Evolutionary conservation across 2,797 vertebrate genomes (phyloP), one percentile per base, ranked within the genome.

Genomic region (Tenualosa thibaudeaui): DNA sequence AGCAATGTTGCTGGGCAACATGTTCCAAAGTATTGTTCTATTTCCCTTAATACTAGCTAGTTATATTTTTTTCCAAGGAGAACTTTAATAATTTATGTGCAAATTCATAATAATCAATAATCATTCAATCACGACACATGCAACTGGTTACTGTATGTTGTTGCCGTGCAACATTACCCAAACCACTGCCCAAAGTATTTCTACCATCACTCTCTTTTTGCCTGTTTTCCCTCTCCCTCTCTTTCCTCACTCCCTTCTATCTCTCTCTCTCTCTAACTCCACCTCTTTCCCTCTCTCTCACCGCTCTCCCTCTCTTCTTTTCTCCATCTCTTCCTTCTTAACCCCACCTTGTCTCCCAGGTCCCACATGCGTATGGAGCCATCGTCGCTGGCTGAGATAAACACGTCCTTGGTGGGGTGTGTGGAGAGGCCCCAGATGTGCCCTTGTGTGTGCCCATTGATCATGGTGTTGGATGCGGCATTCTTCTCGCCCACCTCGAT

Each of bases 401-500:
- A 97, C 83, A 98, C 95, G 75, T 99, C 97, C 93, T 97, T 99
- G 84, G 95, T 96, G 13, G 98, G 98, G 87, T 99, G 98, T 22
- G 97, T 94, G 10, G 97, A 96, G 86, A 99, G 89, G 53, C 98
- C 98, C 98, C 98, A 99, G 93, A 99, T 99, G 22, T 97, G 97
- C 1, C 98, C 98, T 91, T 97, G 97, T 86, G 97, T 98, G 92
- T 99, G 98, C 26, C 98, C 97, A 17, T 97, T 98, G 87, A 98
- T 98, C 92, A 99, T 93, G 60, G 97, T 96, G 93, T 99, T 99
- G 65, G 98, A 99, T 68, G 97, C 98, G 1, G 97, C 98, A 0
- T 98, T 99, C 95, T 99, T 99, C 87, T 99, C 98, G 87, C 98
- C 98, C 50, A 99, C 96, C 93, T 99, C 98, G 37, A 99, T 97